Percentiles rank a stretch among this genome's conserved stretches.
These are phyloP conservation scores for Pitta sordida DNA, from an alignment of 2,113 vertebrate species.

Conservation along the genomic window DNA sequence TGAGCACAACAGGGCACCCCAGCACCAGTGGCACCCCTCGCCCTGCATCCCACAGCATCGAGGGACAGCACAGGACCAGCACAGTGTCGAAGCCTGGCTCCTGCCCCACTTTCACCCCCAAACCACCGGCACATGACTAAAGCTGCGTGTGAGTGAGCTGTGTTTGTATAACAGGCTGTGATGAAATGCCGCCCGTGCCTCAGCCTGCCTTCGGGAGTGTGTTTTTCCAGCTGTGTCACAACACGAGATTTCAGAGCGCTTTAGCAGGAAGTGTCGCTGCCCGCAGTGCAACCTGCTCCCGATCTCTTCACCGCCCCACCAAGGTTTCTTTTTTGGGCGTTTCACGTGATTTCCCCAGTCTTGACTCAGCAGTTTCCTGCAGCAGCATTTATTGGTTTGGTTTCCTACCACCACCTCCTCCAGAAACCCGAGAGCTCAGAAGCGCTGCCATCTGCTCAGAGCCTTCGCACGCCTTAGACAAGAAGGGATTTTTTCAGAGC, in stretches of 20 bases:
- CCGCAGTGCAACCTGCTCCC: neutral
- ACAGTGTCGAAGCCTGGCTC: fast-evolving
- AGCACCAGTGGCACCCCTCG: fast-evolving
- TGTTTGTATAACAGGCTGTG: neutral
- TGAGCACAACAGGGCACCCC: neutral
- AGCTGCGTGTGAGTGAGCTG: fast-evolving
- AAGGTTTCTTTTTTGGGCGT: constrained; percentile 6
- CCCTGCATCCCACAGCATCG: fast-evolving
- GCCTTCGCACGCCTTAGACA: neutral
- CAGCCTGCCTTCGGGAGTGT: neutral
- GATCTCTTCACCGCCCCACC: neutral
- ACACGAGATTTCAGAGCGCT: neutral
- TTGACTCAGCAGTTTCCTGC: constrained; percentile 70
- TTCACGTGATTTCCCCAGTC: constrained; percentile 55
- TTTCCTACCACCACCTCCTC: constrained; percentile 63
- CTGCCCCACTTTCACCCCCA: fast-evolving
- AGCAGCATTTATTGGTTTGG: constrained; percentile 57
- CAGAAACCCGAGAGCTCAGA: neutral
- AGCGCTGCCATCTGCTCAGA: neutral
- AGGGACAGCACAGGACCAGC: neutral
- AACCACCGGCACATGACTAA: fast-evolving
- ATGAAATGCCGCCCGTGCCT: fast-evolving
- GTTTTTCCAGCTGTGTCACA: neutral
- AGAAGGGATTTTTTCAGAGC: neutral
- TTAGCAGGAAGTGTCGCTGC: neutral